A percentile compares a stretch with the other conserved stretches of the same genome.
These are phyloP conservation scores for Vanessa atalanta DNA, from an alignment of 1,140 invertebrate genomes.

Conservation along the genomic window DNA sequence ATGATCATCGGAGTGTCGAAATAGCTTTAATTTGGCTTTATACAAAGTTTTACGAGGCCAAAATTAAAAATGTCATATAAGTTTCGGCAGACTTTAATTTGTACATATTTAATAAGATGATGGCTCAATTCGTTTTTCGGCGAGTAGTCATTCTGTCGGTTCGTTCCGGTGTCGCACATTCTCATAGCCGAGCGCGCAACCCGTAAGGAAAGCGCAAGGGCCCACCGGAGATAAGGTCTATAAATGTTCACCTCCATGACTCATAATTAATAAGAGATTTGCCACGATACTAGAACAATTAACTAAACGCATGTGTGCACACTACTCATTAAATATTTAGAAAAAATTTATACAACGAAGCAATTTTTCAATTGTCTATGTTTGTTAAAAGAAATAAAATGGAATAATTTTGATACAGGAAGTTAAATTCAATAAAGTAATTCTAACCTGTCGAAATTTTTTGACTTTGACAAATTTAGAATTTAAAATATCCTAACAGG, in stretches of 20 bases:
- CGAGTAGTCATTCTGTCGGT: conserved; percentile 29
- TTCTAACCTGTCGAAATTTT: background rate
- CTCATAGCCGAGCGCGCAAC: conserved; percentile 13
- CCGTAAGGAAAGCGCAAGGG: conserved; percentile 51
- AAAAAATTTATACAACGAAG: background rate
- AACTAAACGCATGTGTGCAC: conserved; percentile 52
- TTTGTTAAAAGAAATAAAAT: background rate
- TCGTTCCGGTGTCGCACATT: conserved; percentile 57
- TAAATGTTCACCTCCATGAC: conserved; percentile 60
- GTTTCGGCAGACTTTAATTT: conserved; percentile 18
- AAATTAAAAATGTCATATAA: conserved; percentile 8
- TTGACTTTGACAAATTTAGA: conserved; percentile 13
- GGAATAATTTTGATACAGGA: background rate
- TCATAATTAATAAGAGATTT: conserved; percentile 66
- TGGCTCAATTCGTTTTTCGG: conserved; percentile 29
- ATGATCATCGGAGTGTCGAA: background rate
- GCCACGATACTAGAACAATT: conserved; percentile 53
- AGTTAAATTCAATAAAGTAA: background rate
- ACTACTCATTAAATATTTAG: background rate
- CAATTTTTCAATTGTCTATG: background rate
- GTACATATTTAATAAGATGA: conserved; percentile 20
- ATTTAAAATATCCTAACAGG: too few species aligned
- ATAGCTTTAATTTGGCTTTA: conserved; percentile 1
- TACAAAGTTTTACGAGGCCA: background rate
- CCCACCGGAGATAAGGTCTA: conserved; percentile 73